A percentile compares a stretch with the other conserved stretches of the same genome.
Evolutionary conservation across 2,888 invertebrate species (phyloP).

Genomic region (Baronia brevicornis): DNA sequence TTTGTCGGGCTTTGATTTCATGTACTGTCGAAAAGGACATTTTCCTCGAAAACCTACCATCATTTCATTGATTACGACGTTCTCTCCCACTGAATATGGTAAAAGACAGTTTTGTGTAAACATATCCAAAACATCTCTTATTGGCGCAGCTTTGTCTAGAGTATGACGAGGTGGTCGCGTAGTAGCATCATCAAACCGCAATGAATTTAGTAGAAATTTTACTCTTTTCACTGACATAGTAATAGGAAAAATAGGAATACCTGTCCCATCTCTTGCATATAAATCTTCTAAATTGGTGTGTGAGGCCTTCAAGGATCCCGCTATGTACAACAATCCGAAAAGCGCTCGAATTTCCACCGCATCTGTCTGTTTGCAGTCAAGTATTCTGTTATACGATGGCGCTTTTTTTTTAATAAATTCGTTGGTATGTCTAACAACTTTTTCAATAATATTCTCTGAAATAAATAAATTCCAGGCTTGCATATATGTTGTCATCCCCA

Average conservation of each 20-base stretch:
- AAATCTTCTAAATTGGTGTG: constrained; percentile 24
- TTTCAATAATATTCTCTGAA: constrained; percentile 21
- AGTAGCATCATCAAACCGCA: constrained; percentile 21
- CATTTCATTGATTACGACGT: constrained; percentile 25
- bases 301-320: constrained; percentile 19
- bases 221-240: constrained; percentile 15
- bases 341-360: constrained; percentile 23
- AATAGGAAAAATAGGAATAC: constrained; percentile 15
- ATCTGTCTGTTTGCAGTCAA: constrained; percentile 25
- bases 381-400: constrained; percentile 21
- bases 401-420: constrained; percentile 16
- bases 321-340: constrained; percentile 22
- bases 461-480: constrained; percentile 28
- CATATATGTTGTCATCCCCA: constrained; percentile 21
- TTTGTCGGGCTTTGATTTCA: constrained; percentile 16
- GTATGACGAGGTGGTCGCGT: constrained; percentile 18
- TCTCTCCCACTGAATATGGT: constrained; percentile 17
- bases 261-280: constrained; percentile 22
- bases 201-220: constrained; percentile 20
- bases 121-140: constrained; percentile 22
- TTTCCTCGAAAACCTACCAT: constrained; percentile 22
- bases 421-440: constrained; percentile 16
- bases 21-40: constrained; percentile 20
- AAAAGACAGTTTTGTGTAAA: constrained; percentile 20
- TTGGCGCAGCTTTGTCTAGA: constrained; percentile 23